A percentile compares a stretch with the other conserved stretches of the same genome.
Evolutionary conservation across 2,888 invertebrate species (phyloP).

Genomic region (Disparrhopalites patrizii): DNA sequence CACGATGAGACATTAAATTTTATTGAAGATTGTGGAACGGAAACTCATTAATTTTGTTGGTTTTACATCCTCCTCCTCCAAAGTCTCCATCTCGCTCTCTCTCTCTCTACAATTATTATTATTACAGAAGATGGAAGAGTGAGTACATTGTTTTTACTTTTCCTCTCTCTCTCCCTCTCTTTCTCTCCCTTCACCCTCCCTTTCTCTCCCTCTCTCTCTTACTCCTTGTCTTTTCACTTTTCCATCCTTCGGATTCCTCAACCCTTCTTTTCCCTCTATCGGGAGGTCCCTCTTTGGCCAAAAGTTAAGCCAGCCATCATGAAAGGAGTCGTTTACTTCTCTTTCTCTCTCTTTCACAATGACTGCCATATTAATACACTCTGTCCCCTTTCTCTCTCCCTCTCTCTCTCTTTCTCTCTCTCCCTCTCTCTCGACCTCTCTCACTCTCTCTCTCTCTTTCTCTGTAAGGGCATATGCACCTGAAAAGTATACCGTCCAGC

Average conservation of each 20-base stretch:
- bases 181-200: conserved; percentile 3
- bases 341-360: conserved; percentile 15
- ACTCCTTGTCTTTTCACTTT: too few species aligned
- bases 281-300: neutral
- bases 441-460: too few species aligned
- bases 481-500: too few species aligned
- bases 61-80: neutral
- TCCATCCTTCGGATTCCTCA: too few species aligned
- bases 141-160: neutral
- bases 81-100: conserved; percentile 11
- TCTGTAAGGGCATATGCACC: too few species aligned
- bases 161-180: conserved; percentile 25
- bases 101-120: neutral
- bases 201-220: neutral
- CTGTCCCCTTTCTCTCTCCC: neutral
- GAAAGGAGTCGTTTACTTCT: conserved; percentile 23
- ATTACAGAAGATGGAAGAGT: too few species aligned
- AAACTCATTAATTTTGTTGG: conserved; percentile 31
- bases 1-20: conserved; percentile 32
- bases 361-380: conserved; percentile 25
- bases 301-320: too few species aligned
- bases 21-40: conserved; percentile 33
- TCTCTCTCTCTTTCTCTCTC: neutral
- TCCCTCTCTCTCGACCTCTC: too few species aligned
- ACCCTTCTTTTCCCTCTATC: too few species aligned